Percentiles rank a stretch among this genome's conserved stretches.
Conservation (phyloP, 1,140 invertebrate genomes). For the Leptinotarsa texana region DNA sequence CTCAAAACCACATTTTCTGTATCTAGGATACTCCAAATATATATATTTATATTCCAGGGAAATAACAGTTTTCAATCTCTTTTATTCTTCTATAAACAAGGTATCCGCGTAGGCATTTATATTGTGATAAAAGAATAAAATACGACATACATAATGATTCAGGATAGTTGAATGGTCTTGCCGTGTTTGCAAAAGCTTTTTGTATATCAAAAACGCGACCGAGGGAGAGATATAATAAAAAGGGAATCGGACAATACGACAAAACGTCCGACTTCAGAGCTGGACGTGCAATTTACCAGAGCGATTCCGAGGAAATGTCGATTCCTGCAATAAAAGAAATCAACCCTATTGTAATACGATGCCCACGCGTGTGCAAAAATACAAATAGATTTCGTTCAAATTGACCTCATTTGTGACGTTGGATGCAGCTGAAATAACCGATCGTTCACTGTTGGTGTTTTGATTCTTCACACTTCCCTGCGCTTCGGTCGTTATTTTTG, state of each 20-base stretch:
- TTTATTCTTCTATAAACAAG: background rate
- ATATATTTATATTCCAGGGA: too few relatives aligned
- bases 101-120: background rate
- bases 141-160: background rate
- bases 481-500: too few relatives aligned
- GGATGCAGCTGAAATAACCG: background rate
- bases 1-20: too few relatives aligned
- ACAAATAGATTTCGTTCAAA: conserved; percentile 16
- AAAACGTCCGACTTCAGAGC: background rate
- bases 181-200: conserved; percentile 2
- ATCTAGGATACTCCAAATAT: too few relatives aligned
- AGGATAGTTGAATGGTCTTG: background rate
- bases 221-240: conserved; percentile 14
- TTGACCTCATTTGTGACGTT: conserved; percentile 17
- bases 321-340: conserved; percentile 21
- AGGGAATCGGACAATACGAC: conserved; percentile 17
- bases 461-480: too few relatives aligned
- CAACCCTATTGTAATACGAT: conserved; percentile 21
- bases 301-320: conserved; percentile 18
- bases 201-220: background rate
- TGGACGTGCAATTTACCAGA: conserved; percentile 19
- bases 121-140: background rate
- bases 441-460: too few relatives aligned
- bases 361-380: conserved; percentile 21
- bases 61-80: too few relatives aligned